Conservation (phyloP, 2,113 vertebrate species). For the Sakesphorus luctuosus region DNA sequence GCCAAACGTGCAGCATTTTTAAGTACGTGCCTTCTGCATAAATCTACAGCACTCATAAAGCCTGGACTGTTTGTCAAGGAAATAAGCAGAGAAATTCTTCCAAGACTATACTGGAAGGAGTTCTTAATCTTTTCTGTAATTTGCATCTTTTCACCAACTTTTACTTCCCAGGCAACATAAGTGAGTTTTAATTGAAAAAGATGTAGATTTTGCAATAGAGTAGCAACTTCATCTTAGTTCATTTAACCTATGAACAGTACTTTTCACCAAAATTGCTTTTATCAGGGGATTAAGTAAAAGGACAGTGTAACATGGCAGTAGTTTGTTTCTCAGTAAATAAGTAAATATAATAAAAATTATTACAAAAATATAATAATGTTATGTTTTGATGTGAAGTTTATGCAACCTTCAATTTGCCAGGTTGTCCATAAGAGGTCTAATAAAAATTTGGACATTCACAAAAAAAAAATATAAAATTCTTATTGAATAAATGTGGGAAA, state of each 20-base stretch:
- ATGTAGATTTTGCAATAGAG: not conserved
- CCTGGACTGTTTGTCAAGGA: not conserved
- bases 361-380: not conserved
- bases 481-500: conserved; percentile 4
- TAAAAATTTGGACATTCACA: conserved; percentile 12
- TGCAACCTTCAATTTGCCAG: not conserved
- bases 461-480: not conserved
- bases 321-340: not conserved
- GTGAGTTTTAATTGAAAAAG: not conserved
- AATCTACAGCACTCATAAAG: not conserved
- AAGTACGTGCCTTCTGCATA: not conserved
- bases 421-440: not conserved
- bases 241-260: not conserved
- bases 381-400: not conserved
- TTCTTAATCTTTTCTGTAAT: not conserved
- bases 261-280: not conserved
- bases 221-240: not conserved
- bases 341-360: not conserved
- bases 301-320: not conserved
- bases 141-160: not conserved
- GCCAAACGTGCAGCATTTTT: not conserved
- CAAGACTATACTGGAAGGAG: not conserved
- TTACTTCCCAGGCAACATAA: not conserved
- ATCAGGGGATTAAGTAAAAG: not conserved
- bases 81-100: not conserved